Conservation (phyloP, 2,888 invertebrate species). For the Saturnia japonica region DNA sequence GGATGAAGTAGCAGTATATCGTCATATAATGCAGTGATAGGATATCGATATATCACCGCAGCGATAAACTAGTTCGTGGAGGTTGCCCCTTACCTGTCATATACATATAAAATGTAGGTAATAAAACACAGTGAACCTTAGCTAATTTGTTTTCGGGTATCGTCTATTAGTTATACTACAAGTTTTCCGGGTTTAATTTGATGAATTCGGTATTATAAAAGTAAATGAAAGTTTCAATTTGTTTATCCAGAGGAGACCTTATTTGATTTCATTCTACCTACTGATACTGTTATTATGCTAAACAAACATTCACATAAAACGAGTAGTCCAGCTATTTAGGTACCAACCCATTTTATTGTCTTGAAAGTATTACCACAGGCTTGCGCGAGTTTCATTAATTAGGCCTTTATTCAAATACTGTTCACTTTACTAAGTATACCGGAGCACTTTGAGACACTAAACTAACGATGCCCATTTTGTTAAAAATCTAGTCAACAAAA, state of each 20-base stretch:
- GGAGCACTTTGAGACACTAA: neutral
- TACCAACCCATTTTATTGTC: neutral
- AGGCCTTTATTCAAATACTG: neutral
- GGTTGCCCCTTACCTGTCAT: slow-evolving; percentile 48
- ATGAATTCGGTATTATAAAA: neutral
- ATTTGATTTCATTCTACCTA: neutral
- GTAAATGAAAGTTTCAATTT: neutral
- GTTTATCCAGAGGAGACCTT: neutral
- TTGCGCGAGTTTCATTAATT: neutral
- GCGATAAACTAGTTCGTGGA: no score
- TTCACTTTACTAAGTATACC: neutral
- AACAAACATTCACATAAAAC: neutral
- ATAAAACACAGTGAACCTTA: slow-evolving; percentile 47
- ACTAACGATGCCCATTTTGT: neutral
- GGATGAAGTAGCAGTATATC: no score
- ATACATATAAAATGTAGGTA: slow-evolving; percentile 26
- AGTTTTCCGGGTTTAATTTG: slow-evolving; percentile 20
- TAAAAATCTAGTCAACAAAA: neutral
- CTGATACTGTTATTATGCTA: no score
- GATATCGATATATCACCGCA: no score
- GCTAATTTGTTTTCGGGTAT: slow-evolving; percentile 46
- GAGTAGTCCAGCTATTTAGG: neutral
- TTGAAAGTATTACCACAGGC: neutral
- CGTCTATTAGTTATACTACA: slow-evolving; percentile 25
- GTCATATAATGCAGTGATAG: no score